Conservation (phyloP, 2,797 vertebrate genomes). For the Etheostoma nigrum region DNA sequence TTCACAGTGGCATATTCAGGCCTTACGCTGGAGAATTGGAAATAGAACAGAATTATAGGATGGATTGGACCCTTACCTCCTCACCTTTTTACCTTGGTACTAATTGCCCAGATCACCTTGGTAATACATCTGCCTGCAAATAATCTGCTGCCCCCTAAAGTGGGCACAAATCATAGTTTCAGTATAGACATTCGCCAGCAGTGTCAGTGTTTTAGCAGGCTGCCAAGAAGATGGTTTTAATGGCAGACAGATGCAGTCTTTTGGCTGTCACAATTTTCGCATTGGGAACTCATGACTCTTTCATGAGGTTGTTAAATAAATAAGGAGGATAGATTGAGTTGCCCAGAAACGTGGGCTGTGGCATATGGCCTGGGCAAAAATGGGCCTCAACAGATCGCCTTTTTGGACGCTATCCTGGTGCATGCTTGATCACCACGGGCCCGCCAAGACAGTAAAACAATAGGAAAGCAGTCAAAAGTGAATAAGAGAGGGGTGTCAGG, state of each 20-base stretch:
- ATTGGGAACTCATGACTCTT: conserved; percentile 77
- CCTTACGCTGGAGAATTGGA: conserved; percentile 58
- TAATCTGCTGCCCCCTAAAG: conserved; percentile 33
- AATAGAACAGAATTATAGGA: conserved; percentile 57
- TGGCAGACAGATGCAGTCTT: conserved; percentile 70
- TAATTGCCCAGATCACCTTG: conserved; percentile 67
- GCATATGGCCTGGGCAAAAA: conserved; percentile 68
- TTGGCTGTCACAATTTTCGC: conserved; percentile 62
- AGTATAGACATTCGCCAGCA: conserved; percentile 26
- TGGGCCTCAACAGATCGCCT: conserved; percentile 54
- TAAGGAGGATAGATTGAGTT: conserved; percentile 72
- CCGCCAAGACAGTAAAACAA: conserved; percentile 55
- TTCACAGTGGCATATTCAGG: conserved; percentile 73
- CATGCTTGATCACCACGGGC: conserved; percentile 13
- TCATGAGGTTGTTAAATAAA: conserved; percentile 79
- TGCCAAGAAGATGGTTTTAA: conserved; percentile 69
- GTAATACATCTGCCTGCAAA: conserved; percentile 42
- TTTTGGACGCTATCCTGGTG: conserved; percentile 61
- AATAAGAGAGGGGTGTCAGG: conserved; percentile 24
- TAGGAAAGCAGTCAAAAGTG: conserved; percentile 31
- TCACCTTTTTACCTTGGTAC: conserved; percentile 67
- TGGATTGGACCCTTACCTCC: conserved; percentile 43
- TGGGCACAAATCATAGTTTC: conserved; percentile 34
- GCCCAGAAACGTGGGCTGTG: conserved; percentile 60
- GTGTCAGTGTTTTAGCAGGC: conserved; percentile 37